Evolutionary conservation across 2,797 vertebrate species (phyloP), one percentile per base, ranked within the genome.

Genomic region (Platalea minor): DNA sequence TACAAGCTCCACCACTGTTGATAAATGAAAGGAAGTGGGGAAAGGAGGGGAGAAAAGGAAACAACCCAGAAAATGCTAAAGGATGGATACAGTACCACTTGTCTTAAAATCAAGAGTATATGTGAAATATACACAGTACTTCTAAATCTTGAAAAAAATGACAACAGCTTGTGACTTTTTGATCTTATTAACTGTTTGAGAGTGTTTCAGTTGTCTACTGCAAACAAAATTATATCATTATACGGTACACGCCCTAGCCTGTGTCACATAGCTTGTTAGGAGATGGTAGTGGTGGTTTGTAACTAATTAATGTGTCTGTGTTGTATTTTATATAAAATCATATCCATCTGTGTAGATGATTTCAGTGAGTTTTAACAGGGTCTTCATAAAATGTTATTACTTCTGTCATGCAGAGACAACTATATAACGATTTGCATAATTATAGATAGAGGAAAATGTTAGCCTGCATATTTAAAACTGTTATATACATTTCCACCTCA

Each of bases 381-480:
- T 92, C 35, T 94, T 70, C 78, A 24, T 88, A 94, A 92, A 91
- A 96, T 86, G 53, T 75, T 88, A 70, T 93, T 92, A 83, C 72
- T 90, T 43, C 26, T 88, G 79, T 92, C 91, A 65, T 3, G 31
- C 60, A 56, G 78, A 91, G 81, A 76, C 81, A 94, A 73, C 84
- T 97, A 85, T 96, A 35, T 90, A 84, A 93, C 0, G 39, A 82
- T 96, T 95, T 94, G 63, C 86, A 95, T 97, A 96, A 91, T 96
- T 85, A 68, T 67, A 94, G 84, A 85, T 24, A n/a, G 88, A 93
- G 21, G 77, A 76, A 93, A 95, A 94, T 72, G 56, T 93, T 96
- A 59, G 8, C 69, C 64, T 93, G 70, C 63, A 54, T 89, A 90
- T 96, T 91, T 89, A 89, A 96, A 96, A 92, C 57, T 61, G 94